Percentiles rank a stretch among this genome's conserved stretches.
Conservation (phyloP, 2,113 vertebrate species). For the Phylloscopus trochiloides region DNA sequence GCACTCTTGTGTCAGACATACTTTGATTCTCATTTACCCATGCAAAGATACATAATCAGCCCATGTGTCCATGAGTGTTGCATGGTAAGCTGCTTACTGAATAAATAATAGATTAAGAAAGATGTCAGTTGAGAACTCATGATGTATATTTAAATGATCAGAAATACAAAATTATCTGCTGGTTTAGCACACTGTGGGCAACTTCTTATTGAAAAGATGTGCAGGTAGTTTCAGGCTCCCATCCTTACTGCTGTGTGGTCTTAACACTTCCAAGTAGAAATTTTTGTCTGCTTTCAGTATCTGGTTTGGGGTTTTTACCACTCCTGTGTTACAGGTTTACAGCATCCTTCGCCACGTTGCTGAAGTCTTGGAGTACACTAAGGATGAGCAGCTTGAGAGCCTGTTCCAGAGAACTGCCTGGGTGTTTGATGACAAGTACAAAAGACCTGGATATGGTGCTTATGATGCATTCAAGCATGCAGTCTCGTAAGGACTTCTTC, state of each 20-base stretch:
- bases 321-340: constrained; percentile 82
- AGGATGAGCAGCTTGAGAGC: constrained; percentile 96
- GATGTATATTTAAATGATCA: not conserved
- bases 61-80: not conserved
- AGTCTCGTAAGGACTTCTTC: constrained; percentile 85
- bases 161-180: not conserved
- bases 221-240: not conserved
- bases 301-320: not conserved
- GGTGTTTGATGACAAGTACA: constrained; percentile 98
- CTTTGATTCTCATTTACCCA: not conserved
- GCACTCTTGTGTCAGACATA: not conserved
- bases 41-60: not conserved
- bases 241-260: not conserved
- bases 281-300: not conserved
- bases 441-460: constrained; percentile 93
- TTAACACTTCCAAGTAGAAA: fast-evolving
- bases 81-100: not conserved
- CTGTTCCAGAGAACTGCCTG: constrained; percentile 96
- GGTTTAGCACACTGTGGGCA: not conserved
- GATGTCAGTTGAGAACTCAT: not conserved
- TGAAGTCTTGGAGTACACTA: constrained; percentile 94
- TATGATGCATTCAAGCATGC: constrained; percentile 98
- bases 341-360: constrained; percentile 97
- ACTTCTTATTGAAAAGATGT: not conserved
- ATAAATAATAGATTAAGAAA: not conserved